Percentiles rank a stretch among this genome's conserved stretches.
Evolutionary conservation across 2,797 vertebrate species (phyloP).

Genomic region (Centroberyx gerrardi): DNA sequence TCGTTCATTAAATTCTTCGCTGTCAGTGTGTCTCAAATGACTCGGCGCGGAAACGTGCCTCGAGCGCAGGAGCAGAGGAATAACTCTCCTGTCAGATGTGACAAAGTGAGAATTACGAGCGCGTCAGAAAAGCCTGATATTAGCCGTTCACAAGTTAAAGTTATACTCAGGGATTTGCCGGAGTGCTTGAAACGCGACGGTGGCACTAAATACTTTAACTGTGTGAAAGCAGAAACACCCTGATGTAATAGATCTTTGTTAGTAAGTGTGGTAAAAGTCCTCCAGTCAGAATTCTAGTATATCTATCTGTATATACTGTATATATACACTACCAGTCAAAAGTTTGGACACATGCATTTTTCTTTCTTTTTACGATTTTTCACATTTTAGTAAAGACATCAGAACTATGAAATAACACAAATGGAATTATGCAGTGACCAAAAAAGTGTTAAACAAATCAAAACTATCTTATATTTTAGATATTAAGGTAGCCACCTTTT

Average conservation of each 20-base stretch:
- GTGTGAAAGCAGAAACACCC: background rate
- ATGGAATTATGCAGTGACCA: too few relatives aligned
- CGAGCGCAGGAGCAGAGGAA: conserved; percentile 61
- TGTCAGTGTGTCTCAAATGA: conserved; percentile 64
- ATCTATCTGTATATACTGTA: too few relatives aligned
- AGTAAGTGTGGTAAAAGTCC: background rate
- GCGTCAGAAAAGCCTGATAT: conserved; percentile 57
- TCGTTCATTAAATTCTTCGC: conserved; percentile 59
- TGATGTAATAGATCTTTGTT: background rate
- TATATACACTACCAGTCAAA: too few relatives aligned
- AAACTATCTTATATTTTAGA: too few relatives aligned
- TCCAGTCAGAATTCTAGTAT: background rate
- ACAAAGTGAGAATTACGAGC: conserved; percentile 71
- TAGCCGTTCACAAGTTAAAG: conserved; percentile 10
- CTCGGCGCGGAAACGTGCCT: conserved; percentile 57
- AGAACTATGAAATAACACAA: too few relatives aligned
- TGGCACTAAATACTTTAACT: conserved; percentile 3
- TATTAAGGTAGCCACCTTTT: too few relatives aligned
- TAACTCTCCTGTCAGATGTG: conserved; percentile 69
- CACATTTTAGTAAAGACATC: too few relatives aligned
- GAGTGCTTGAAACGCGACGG: conserved; percentile 40
- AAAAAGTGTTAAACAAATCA: too few relatives aligned
- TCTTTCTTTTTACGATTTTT: too few relatives aligned
- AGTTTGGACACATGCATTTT: too few relatives aligned
- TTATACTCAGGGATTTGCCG: conserved; percentile 1